A percentile compares a stretch with the other conserved stretches of the same genome.
Conservation (phyloP, 2,797 vertebrate species). For the Kryptolebias ocellatus region DNA sequence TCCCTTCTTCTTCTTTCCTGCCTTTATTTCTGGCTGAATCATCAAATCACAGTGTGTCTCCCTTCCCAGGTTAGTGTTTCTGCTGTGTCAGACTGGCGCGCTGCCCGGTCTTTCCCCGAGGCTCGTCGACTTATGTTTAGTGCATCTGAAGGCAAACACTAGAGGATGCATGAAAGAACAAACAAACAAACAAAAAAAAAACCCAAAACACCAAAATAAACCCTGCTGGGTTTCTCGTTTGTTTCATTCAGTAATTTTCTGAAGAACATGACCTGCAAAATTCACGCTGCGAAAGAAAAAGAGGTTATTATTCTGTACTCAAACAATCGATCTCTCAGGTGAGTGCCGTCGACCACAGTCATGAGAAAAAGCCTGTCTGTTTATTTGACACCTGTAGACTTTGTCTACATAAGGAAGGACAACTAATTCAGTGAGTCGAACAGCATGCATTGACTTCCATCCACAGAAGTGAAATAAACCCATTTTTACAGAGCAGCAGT, state of each 20-base stretch:
- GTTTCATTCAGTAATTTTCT: conserved; percentile 46
- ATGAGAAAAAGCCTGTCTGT: conserved; percentile 76
- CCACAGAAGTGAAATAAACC: conserved; percentile 61
- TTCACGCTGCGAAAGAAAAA: conserved; percentile 50
- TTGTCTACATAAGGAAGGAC: conserved; percentile 58
- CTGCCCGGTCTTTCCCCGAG: conserved; percentile 76
- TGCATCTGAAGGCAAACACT: conserved; percentile 68
- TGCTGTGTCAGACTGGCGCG: conserved; percentile 81
- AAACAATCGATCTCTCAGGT: conserved; percentile 25
- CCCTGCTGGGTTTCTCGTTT: conserved; percentile 21
- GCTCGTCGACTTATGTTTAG: conserved; percentile 75
- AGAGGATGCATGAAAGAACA: conserved; percentile 41
- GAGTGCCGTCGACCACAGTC: conserved; percentile 40
- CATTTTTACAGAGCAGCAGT: conserved; percentile 58
- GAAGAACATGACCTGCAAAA: conserved; percentile 24
- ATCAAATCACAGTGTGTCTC: conserved; percentile 79
- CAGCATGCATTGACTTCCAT: conserved; percentile 59
- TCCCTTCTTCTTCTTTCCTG: conserved; percentile 27
- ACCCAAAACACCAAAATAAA: background rate
- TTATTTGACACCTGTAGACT: conserved; percentile 91
- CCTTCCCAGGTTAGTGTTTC: conserved; percentile 78
- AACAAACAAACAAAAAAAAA: background rate
- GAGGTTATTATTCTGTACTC: conserved; percentile 41
- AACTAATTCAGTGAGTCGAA: conserved; percentile 47
- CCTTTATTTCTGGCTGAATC: conserved; percentile 77